Evolutionary conservation across 2,888 invertebrate species (phyloP), one percentile per base, ranked within the genome.

Genomic region (Augochlorella aurata): DNA sequence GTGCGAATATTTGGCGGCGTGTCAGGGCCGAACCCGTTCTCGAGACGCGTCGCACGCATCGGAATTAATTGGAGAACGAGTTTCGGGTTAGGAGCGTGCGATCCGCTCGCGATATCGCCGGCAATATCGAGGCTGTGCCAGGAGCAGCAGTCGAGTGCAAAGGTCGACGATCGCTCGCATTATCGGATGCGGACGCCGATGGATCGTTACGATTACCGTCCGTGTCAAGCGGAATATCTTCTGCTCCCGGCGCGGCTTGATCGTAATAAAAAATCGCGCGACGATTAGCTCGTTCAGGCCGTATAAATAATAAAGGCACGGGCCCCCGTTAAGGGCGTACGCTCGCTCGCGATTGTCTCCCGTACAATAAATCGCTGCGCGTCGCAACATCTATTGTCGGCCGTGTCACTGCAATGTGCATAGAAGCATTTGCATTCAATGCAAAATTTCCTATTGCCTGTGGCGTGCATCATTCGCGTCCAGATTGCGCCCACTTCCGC

Each of bases 11-110:
- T 38, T 38, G 38, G 38, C 38, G 38, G 38, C 38, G 38, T 38
- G 38, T 38, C 38, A 38, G 38, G 38, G 38, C 38, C 38, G 38
- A 5, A 38, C 38, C 38, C 38, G 38, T 38, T 38, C 38, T 7
- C 38, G 38, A 4, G 38, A 0, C 38, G 38, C 38, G 49, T 44
- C 29, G 69, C 63, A 70, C 61, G 45, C 45, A 44, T 52, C 75
- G 61, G 76, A 77, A 81, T 83, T 83, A 75, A 81, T 81, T 78
- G 75, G 52, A 67, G 81, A 66, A 70, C 69, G 54, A 81, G 77
- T 45, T 66, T 50, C 69, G 69, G 54, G 16, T 68, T 16, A 16
- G 29, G 67, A 74, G 80, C 54, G 74, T 67, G 61, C 61, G 65
- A 79, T 78, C 63, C 47, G 69, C 38, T 73, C 73, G 44, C 58